Base-by-base conservation (phyloP, 2,113 vertebrate species). In the Argyrosomus japonicus region DNA sequence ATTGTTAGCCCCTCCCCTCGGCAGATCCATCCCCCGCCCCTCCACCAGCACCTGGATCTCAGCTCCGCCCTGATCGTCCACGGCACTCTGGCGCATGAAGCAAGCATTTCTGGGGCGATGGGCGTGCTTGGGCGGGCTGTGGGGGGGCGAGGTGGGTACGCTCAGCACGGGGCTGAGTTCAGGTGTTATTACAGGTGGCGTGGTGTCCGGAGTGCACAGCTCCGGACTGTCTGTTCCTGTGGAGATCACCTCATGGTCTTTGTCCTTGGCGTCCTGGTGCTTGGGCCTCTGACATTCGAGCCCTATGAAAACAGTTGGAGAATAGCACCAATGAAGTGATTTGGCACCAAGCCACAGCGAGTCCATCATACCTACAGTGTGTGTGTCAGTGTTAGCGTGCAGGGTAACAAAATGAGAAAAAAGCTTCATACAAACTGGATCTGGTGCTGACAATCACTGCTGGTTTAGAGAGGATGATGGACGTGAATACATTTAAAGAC, bases 11-110 rank as follows among this genome's bases (percentile, higher is more conserved):
- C 95, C 96, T 0, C 88, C 91, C 85, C 90, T 92, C 9, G 83
- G 85, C 75, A 89, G 84, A 53, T 95, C 95, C 79, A 90, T 23
- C 13, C 92, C 94, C 0, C 97, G 93, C 76, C 97, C 96, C 91
- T 99, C 98, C 90, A 98, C 95, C 85, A 99, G 91, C 95, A 99
- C 96, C 95, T 99, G 98, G 94, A 99, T 99, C 93, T 99, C 97
- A 0, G 94, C 91, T 1, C 96, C 95, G 60, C 97, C 90, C 77
- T 97, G 97, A 91, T 98, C 97, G 0, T 98, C 98, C 92, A 97
- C 91, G 0, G 97, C 97, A 4, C 95, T 90, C 95, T 99, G 98
- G 25, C 98, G 87, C 91, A 97, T 97, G 93, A 99, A 98, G 91
- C 97, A 97, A 25, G 97, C 84, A 32, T 95, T 96, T 91, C 96